A percentile compares a stretch with the other conserved stretches of the same genome.
Evolutionary conservation across 2,797 vertebrate species (phyloP).

Genomic region (Anguilla pacifica): DNA sequence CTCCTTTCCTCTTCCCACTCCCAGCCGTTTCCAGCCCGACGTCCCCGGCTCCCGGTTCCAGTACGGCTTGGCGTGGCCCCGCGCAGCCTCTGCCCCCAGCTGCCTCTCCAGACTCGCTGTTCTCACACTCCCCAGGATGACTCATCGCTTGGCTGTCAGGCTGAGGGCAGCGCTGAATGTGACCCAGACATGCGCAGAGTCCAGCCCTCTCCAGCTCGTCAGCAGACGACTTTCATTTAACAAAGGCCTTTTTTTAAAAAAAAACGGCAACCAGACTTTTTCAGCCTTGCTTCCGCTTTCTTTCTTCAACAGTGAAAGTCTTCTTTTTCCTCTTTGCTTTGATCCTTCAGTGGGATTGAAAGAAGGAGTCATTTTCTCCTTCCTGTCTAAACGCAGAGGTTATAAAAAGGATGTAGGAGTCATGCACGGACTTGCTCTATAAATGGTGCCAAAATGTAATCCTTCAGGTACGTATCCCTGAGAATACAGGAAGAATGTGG

Average conservation of each 20-base stretch:
- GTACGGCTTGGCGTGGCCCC: not conserved
- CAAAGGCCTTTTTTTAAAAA: not conserved
- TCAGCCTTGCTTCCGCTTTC: not conserved
- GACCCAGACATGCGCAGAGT: constrained; percentile 15
- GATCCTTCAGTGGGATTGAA: not conserved
- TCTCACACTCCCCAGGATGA: constrained; percentile 55
- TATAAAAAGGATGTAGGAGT: not conserved
- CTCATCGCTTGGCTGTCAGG: constrained; percentile 49
- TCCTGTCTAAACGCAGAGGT: not conserved
- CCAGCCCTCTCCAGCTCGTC: constrained; percentile 11
- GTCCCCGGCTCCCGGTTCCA: not conserved
- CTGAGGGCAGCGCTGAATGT: not conserved
- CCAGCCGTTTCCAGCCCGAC: not conserved
- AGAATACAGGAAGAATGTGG: not conserved
- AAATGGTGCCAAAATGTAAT: not conserved
- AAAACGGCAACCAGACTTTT: not conserved
- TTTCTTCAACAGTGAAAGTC: constrained; percentile 8
- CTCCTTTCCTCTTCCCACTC: not conserved
- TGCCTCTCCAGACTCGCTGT: constrained; percentile 51
- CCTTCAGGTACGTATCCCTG: not conserved
- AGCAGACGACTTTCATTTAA: not conserved
- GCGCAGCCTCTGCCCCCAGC: constrained; percentile 38
- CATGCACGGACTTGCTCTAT: not conserved
- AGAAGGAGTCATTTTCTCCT: not conserved
- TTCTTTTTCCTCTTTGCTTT: not conserved